phyloP scores from a whole-genome alignment of 2,113 vertebrate genomes.

The Hypanus sabinus region DNA sequence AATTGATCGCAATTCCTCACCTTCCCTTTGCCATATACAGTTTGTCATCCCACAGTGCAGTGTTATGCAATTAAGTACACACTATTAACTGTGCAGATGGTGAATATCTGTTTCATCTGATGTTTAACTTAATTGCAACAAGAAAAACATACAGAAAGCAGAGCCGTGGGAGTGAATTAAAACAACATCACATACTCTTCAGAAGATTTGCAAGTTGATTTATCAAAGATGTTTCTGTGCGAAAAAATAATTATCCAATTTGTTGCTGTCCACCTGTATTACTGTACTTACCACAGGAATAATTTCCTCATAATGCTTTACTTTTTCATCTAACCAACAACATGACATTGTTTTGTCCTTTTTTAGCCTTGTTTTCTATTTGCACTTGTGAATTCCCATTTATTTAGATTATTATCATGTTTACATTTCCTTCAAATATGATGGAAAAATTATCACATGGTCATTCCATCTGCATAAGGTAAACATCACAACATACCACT shows the following conservation, averaged over 20 bases:
- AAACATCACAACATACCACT: background rate
- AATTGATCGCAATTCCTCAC: background rate
- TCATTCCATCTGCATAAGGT: background rate
- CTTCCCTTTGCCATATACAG: background rate
- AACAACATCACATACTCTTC: background rate
- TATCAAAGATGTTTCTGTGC: background rate
- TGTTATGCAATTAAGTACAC: background rate
- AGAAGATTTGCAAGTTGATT: background rate
- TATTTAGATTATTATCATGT: background rate
- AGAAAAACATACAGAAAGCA: slow-evolving; percentile 13
- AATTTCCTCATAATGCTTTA: background rate
- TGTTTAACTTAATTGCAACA: background rate
- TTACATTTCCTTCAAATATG: background rate
- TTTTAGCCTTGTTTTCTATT: background rate
- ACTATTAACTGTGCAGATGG: background rate
- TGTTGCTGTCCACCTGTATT: background rate
- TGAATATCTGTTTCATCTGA: background rate
- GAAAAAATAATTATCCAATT: slow-evolving; percentile 10
- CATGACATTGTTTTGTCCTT: background rate
- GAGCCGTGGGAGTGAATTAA: background rate
- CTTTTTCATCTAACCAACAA: background rate
- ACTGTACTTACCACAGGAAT: slow-evolving; percentile 9
- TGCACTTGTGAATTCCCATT: background rate
- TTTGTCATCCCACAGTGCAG: background rate
- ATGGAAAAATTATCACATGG: background rate